These are phyloP conservation scores for Parazoanthus atlanticus DNA, from an alignment of 92 coral and sea anemone species.

Conservation along the genomic window DNA sequence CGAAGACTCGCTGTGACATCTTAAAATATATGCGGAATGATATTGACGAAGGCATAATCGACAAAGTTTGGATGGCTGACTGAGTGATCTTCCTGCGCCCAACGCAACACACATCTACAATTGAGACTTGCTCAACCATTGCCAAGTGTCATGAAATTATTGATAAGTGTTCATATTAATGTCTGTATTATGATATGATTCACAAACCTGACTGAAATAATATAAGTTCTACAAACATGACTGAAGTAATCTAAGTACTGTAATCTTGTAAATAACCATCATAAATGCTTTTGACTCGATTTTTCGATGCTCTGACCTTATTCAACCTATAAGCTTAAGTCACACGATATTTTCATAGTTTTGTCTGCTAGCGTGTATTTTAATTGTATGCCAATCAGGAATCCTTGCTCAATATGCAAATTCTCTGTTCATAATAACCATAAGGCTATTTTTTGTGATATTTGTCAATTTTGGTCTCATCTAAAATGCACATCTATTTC, in stretches of 20 bases:
- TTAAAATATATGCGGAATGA: constrained; percentile 19
- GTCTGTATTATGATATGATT: background rate
- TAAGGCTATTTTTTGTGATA: constrained; percentile 56
- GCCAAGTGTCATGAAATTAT: constrained; percentile 5
- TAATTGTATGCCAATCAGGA: constrained; percentile 28
- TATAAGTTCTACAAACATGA: background rate
- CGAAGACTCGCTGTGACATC: background rate
- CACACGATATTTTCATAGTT: background rate
- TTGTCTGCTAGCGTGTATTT: no score
- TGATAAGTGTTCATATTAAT: constrained; percentile 2
- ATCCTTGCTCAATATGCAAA: constrained; percentile 48
- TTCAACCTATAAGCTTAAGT: background rate
- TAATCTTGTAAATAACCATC: background rate
- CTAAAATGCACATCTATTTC: constrained; percentile 50
- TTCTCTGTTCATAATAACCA: constrained; percentile 53
- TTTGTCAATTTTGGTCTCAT: constrained; percentile 56
- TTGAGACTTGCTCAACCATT: constrained; percentile 18
- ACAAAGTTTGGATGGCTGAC: constrained; percentile 22
- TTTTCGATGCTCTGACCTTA: background rate
- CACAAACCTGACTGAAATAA: background rate
- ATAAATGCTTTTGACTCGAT: background rate
- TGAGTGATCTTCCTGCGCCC: background rate
- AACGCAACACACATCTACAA: background rate
- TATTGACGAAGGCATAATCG: constrained; percentile 7
- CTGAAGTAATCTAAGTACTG: background rate